A percentile compares a stretch with the other conserved stretches of the same genome.
Evolutionary conservation across 2,797 vertebrate genomes (phyloP).

Genomic region (Diplodus sargus): DNA sequence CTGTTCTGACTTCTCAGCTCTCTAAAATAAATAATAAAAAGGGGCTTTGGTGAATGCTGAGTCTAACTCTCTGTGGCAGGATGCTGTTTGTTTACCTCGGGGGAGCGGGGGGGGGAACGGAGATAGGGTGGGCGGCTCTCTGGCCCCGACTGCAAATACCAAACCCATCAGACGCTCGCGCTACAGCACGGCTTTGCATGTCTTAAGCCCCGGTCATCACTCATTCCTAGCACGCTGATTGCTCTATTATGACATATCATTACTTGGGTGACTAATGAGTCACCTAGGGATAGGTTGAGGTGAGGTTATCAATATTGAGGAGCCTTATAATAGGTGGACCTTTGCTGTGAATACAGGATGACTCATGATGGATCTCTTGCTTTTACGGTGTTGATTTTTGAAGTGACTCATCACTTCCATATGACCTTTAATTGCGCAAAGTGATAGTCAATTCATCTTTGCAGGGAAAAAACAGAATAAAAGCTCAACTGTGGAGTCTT

Average conservation of each 20-base stretch:
- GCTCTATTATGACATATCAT: constrained; percentile 73
- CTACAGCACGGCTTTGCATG: constrained; percentile 35
- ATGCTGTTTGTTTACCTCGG: constrained; percentile 52
- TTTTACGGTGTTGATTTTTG: constrained; percentile 70
- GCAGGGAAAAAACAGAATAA: constrained; percentile 33
- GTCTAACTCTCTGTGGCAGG: constrained; percentile 43
- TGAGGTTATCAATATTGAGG: constrained; percentile 71
- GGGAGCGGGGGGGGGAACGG: constrained; percentile 1
- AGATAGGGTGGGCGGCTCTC: constrained; percentile 21
- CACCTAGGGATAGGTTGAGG: constrained; percentile 54
- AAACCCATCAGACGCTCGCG: constrained; percentile 21
- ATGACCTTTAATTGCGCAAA: constrained; percentile 78
- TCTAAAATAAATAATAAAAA: constrained; percentile 81
- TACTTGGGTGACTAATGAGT: constrained; percentile 73
- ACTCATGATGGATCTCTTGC: constrained; percentile 71
- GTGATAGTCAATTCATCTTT: constrained; percentile 62
- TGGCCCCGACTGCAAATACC: constrained; percentile 41
- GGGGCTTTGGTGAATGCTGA: constrained; percentile 50
- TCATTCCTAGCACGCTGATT: constrained; percentile 60
- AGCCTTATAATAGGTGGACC: constrained; percentile 54
- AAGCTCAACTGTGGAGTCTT: constrained; percentile 51
- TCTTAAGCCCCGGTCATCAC: constrained; percentile 47
- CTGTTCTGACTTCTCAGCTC: constrained; percentile 85
- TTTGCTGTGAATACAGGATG: constrained; percentile 61
- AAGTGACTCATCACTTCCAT: constrained; percentile 76